Evolutionary conservation across 2,797 vertebrate genomes (phyloP).

Genomic region (Macropus fuliginosus): DNA sequence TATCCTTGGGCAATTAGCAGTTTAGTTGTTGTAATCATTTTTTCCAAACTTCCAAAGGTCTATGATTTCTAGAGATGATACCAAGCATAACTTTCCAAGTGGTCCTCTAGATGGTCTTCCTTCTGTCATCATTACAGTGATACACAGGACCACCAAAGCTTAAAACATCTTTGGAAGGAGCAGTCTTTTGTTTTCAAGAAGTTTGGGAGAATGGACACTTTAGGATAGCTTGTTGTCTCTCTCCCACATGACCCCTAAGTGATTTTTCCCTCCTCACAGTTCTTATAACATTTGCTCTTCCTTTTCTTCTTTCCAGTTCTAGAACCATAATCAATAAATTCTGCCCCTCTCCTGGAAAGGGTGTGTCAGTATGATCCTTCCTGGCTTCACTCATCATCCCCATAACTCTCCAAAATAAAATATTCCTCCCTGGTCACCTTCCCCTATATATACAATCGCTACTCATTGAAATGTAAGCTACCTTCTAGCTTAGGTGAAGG

Average conservation of each 20-base stretch:
- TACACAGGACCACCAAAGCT: conserved; percentile 11
- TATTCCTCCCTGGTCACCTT: background rate
- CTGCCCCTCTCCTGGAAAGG: background rate
- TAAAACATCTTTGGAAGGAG: background rate
- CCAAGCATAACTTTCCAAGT: conserved; percentile 36
- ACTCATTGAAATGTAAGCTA: background rate
- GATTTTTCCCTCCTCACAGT: background rate
- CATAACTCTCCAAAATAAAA: background rate
- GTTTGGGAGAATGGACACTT: background rate
- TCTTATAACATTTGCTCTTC: background rate
- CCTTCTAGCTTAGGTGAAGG: background rate
- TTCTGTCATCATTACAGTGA: conserved; percentile 32
- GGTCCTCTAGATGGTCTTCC: conserved; percentile 16
- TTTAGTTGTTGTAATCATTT: background rate
- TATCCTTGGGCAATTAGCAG: conserved; percentile 31
- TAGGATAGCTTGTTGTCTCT: background rate
- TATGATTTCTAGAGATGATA: conserved; percentile 26
- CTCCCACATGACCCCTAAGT: background rate
- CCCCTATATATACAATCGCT: background rate
- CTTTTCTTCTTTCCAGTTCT: background rate
- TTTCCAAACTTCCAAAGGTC: conserved; percentile 20
- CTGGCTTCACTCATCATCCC: background rate
- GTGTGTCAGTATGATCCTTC: background rate
- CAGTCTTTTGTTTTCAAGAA: background rate
- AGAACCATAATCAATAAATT: background rate